These are phyloP conservation scores for Zapus hudsonius DNA, from an alignment of 2,113 vertebrate species.

Conservation along the genomic window DNA sequence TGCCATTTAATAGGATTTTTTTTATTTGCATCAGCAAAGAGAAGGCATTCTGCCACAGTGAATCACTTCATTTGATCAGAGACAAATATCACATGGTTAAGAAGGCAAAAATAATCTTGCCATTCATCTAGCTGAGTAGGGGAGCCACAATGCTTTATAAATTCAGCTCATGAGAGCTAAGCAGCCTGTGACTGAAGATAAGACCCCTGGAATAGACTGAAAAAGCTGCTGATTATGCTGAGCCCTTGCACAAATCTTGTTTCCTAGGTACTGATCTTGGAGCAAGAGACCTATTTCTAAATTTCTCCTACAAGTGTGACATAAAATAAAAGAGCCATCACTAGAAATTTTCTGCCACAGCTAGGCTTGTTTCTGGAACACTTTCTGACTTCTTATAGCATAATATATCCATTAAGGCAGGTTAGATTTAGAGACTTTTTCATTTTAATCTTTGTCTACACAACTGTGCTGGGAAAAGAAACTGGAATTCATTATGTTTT, in stretches of 20 bases:
- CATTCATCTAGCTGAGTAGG: conserved; percentile 53
- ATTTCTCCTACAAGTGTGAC: conserved; percentile 45
- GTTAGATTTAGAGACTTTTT: neutral
- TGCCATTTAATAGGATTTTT: conserved; percentile 64
- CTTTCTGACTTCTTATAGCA: conserved; percentile 5
- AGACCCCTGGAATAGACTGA: neutral
- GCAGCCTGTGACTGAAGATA: conserved; percentile 4
- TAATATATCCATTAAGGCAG: neutral
- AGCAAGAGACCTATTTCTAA: conserved; percentile 47
- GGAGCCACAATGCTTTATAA: conserved; percentile 28
- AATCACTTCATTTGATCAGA: conserved; percentile 39
- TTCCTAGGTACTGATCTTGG: neutral
- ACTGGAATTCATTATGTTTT: conserved; percentile 51
- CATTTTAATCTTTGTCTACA: conserved; percentile 42
- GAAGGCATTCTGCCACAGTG: conserved; percentile 46
- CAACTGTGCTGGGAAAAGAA: neutral
- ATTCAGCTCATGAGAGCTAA: conserved; percentile 34
- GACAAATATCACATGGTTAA: neutral
- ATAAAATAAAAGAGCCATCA: neutral
- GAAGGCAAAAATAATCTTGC: conserved; percentile 74
- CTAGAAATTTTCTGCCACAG: conserved; percentile 13
- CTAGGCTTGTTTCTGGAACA: neutral
- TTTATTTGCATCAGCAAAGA: neutral
- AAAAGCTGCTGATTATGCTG: neutral
- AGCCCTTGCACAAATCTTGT: neutral